Evolutionary conservation across 2,797 vertebrate species (phyloP), one percentile per base, ranked within the genome.

Genomic region (Microctenopoma steveboyesi): DNA sequence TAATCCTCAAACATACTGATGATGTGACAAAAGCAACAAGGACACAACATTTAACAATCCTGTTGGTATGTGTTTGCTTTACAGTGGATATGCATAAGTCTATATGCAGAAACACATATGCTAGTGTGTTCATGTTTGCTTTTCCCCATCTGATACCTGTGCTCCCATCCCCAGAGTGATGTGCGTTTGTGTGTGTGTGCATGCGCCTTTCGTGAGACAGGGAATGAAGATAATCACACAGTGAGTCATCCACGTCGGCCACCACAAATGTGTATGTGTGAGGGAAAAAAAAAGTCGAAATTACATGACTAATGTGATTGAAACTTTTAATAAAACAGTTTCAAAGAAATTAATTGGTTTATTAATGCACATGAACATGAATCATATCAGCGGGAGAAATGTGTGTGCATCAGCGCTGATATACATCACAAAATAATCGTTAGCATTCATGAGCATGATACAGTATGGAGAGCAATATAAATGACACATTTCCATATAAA

Each of bases 401-500:
- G 27, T 50, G 40, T 55, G 68, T 22, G 22, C 13, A 30, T 22
- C 16, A 64, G 25, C 16, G 11, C 55, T 37, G 46, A 64, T 65
- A n/a, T 63, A 49, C n/a, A 54, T 65, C 45, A 56, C 16, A 33
- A 74, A 79, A 50, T 70, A 62, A 55, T 57, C 8, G 49, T 76
- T 62, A 53, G 53, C 49, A 66, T 80, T 68, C 72, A 79, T 45
- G 11, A 49, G 37, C 1, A 1, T 30, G 72, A 61, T 46, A 51
- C 35, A 5, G 12, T 65, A 76, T 56, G 69, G 60, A 66, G 33
- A 45, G 58, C 47, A 65, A 72, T 78, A 27, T 72, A 76, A 85
- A 83, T 76, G 57, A 76, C 46, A 84, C 10, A 87, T 89, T 82
- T 86, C 72, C 82, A 84, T 87, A 85, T 86, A 84, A 83, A 83